Conservation (phyloP, 2,797 vertebrate genomes). For the Sternotherus odoratus region DNA sequence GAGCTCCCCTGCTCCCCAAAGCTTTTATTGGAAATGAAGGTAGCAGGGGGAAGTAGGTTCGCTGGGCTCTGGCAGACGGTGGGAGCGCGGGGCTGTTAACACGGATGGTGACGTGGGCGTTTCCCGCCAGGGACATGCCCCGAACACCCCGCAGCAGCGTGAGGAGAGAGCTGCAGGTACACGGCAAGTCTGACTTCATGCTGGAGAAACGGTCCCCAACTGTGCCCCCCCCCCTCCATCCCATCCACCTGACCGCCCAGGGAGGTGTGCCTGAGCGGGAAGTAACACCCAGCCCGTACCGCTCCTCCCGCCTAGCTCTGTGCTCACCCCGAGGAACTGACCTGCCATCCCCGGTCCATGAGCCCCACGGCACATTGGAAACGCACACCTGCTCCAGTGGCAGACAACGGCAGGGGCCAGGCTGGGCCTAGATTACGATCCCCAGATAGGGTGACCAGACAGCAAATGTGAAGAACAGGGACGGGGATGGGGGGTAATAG, state of each 20-base stretch:
- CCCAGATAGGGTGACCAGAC: too few relatives aligned
- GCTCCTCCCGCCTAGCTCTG: neutral
- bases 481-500: too few relatives aligned
- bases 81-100: neutral
- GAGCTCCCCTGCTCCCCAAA: neutral
- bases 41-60: neutral
- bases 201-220: neutral
- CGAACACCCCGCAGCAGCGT: neutral
- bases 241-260: neutral
- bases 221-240: neutral
- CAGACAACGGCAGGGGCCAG: neutral
- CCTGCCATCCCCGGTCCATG: accelerated
- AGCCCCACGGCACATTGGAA: neutral
- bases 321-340: neutral
- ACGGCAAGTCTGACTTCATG: neutral
- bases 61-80: neutral
- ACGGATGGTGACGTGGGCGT: neutral
- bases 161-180: neutral
- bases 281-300: accelerated
- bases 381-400: neutral
- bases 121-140: neutral
- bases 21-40: constrained; percentile 57
- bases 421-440: too few relatives aligned
- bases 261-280: accelerated
- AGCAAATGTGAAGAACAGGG: too few relatives aligned